Conservation (phyloP, 2,113 vertebrate species). For the Gobio gobio region DNA sequence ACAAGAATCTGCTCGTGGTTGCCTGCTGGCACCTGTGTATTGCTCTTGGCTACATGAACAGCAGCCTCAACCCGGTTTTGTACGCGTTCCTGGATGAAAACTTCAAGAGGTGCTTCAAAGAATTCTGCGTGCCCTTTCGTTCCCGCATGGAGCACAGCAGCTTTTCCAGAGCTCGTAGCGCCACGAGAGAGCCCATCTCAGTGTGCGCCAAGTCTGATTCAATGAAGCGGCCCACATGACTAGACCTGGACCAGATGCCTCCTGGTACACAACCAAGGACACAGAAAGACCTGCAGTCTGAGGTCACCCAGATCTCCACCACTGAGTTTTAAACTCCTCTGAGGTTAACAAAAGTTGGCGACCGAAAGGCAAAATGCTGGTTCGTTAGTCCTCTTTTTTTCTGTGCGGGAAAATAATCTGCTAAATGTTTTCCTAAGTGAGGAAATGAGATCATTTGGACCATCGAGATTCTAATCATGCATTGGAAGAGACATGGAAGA, state of each 20-base stretch:
- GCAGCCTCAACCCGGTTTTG: slow-evolving; percentile 95
- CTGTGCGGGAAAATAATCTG: neutral
- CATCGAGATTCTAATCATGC: neutral
- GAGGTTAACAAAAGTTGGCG: neutral
- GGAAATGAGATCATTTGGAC: neutral
- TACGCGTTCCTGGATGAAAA: slow-evolving; percentile 97
- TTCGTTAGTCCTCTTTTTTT: neutral
- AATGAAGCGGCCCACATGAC: slow-evolving; percentile 81
- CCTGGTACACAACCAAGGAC: slow-evolving; percentile 50
- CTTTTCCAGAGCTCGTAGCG: slow-evolving; percentile 81
- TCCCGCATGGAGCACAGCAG: slow-evolving; percentile 76
- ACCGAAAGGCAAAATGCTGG: neutral
- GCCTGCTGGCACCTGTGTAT: slow-evolving; percentile 95
- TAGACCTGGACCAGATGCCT: slow-evolving; percentile 69
- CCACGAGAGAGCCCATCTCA: slow-evolving; percentile 77
- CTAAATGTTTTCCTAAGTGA: neutral
- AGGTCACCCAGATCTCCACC: slow-evolving; percentile 77
- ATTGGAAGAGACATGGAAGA: neutral
- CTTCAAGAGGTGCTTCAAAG: slow-evolving; percentile 94
- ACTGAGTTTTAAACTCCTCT: slow-evolving; percentile 68
- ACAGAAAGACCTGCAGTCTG: slow-evolving; percentile 72
- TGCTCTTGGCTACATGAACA: slow-evolving; percentile 95
- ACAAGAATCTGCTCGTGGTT: slow-evolving; percentile 84
- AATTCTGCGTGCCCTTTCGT: slow-evolving; percentile 88
- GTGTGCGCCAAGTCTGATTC: slow-evolving; percentile 77